These are phyloP conservation scores for Byasa hedistus DNA, from an alignment of 2,888 invertebrate genomes.

Conservation along the genomic window DNA sequence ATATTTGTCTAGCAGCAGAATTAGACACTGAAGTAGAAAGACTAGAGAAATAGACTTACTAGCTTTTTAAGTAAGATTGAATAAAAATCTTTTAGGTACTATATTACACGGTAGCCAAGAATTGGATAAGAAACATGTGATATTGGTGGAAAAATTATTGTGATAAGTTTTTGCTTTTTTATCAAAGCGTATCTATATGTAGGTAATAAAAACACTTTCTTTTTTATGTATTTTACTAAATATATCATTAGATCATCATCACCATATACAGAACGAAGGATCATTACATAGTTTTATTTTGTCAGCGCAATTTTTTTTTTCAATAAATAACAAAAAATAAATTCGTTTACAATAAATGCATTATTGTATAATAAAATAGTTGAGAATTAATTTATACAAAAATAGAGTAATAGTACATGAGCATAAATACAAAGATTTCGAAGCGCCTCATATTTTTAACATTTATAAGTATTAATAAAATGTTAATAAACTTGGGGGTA, in stretches of 20 bases:
- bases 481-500: conserved; percentile 1
- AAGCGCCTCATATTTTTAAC: conserved; percentile 47
- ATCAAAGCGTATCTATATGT: too few species aligned
- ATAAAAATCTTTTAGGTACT: too few species aligned
- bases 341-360: conserved; percentile 78
- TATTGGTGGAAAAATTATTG: too few species aligned
- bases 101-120: too few species aligned
- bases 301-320: conserved; percentile 49
- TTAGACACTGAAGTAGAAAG: too few species aligned
- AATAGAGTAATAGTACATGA: conserved; percentile 57
- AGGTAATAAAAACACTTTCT: background rate
- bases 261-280: conserved; percentile 41
- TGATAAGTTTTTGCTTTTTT: too few species aligned
- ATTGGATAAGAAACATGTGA: too few species aligned
- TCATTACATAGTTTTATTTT: conserved; percentile 43
- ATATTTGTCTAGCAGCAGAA: too few species aligned
- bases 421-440: conserved; percentile 45
- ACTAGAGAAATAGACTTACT: too few species aligned
- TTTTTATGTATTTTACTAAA: conserved; percentile 43
- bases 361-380: conserved; percentile 44
- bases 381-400: conserved; percentile 51
- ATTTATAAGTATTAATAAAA: conserved; percentile 18
- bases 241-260: conserved; percentile 43
- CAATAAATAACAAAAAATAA: conserved; percentile 66
- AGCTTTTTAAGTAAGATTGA: too few species aligned